phyloP scores from a whole-genome alignment of 1,140 invertebrate genomes.

The Matsumurasca onukii region DNA sequence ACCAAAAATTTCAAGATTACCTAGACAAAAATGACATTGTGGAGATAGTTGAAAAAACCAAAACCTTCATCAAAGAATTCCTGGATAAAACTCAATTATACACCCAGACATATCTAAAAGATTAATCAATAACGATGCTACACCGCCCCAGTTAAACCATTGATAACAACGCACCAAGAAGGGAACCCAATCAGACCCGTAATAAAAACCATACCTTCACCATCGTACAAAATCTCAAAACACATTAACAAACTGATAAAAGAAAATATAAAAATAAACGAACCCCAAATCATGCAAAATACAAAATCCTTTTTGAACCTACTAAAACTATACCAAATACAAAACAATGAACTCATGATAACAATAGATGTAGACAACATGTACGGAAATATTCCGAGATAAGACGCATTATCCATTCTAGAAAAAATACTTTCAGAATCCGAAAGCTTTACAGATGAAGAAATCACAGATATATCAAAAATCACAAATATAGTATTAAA shows the following conservation, averaged over 20 bases:
- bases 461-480: too few species aligned
- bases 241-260: neutral
- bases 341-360: too few species aligned
- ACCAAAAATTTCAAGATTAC: too few species aligned
- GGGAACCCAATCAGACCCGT: neutral
- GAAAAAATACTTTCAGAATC: neutral
- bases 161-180: neutral
- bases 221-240: constrained; percentile 1
- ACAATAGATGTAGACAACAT: too few species aligned
- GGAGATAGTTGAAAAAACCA: neutral
- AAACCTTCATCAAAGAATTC: neutral
- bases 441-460: neutral
- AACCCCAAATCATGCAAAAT: neutral
- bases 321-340: neutral
- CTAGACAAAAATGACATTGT: neutral
- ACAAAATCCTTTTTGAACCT: neutral
- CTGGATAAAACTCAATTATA: neutral
- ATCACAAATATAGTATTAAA: neutral
- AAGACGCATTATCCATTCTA: neutral
- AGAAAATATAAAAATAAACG: neutral
- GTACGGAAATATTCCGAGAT: constrained; percentile 1
- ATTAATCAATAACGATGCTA: neutral
- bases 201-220: neutral
- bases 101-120: neutral
- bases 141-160: constrained; percentile 7